phyloP scores from a whole-genome alignment of 2,113 vertebrate genomes.

The Grammomys surdaster region DNA sequence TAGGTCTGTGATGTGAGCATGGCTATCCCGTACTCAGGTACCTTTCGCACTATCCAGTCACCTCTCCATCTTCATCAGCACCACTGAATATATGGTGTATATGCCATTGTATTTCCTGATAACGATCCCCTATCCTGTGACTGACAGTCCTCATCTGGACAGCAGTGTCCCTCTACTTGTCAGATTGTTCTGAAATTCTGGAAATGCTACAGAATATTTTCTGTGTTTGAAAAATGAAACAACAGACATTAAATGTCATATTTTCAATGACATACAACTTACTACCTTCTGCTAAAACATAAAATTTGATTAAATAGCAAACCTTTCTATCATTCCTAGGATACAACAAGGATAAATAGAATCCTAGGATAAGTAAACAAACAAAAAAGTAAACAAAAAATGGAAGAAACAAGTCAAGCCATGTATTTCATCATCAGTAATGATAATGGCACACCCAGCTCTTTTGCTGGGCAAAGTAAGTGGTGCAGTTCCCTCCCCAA shows the following conservation, averaged over 20 bases:
- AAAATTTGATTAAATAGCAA: constrained; percentile 38
- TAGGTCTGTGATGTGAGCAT: neutral
- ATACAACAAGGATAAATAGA: neutral
- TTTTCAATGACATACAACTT: constrained; percentile 24
- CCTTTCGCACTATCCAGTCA: neutral
- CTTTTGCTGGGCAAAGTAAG: constrained; percentile 12
- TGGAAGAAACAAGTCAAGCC: neutral
- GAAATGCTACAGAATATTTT: neutral
- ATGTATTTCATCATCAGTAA: neutral
- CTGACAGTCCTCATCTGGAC: neutral
- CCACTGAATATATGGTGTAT: neutral
- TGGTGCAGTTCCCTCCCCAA: no score
- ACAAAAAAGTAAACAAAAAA: neutral
- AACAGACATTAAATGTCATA: neutral
- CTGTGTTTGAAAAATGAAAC: constrained; percentile 39
- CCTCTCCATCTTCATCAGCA: neutral
- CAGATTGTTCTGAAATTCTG: constrained; percentile 50
- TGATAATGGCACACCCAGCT: constrained; percentile 11
- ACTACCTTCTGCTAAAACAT: neutral
- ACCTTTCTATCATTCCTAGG: neutral
- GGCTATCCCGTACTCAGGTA: neutral
- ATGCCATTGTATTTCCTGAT: neutral
- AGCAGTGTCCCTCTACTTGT: neutral
- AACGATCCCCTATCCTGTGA: neutral
- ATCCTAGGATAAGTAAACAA: neutral